Conservation (phyloP, 2,888 invertebrate genomes). For the Salticus scenicus region DNA sequence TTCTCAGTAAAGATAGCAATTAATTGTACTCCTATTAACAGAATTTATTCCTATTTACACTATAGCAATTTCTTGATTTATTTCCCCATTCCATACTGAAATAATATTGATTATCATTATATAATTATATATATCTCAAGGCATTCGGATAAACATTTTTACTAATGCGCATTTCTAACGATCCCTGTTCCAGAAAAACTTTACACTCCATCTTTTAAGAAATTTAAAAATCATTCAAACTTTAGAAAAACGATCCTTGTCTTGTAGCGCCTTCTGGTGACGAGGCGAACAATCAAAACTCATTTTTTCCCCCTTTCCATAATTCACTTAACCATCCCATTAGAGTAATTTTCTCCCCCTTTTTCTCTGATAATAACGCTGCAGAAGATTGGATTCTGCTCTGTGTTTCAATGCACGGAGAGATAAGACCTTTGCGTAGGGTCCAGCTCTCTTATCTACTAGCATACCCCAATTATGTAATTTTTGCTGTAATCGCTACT, state of each 20-base stretch:
- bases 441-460: conserved; percentile 32
- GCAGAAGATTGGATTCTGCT: conserved; percentile 37
- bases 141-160: no score
- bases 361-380: conserved; percentile 36
- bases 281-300: conserved; percentile 32
- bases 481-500: conserved; percentile 53
- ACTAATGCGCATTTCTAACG: no score
- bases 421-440: conserved; percentile 43
- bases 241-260: background rate
- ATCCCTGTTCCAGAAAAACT: no score
- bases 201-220: no score
- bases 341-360: conserved; percentile 66
- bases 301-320: conserved; percentile 31
- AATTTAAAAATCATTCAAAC: no score
- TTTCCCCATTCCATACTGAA: no score
- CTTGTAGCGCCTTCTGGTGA: conserved; percentile 40
- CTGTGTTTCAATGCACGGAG: conserved; percentile 44
- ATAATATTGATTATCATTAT: no score
- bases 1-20: no score
- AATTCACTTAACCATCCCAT: conserved; percentile 66
- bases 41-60: no score
- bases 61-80: no score
- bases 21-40: no score
- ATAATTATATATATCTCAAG: no score
- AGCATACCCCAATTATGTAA: conserved; percentile 59